Evolutionary conservation across 1,140 invertebrate species (phyloP).

Genomic region (Meteorus sp.): DNA sequence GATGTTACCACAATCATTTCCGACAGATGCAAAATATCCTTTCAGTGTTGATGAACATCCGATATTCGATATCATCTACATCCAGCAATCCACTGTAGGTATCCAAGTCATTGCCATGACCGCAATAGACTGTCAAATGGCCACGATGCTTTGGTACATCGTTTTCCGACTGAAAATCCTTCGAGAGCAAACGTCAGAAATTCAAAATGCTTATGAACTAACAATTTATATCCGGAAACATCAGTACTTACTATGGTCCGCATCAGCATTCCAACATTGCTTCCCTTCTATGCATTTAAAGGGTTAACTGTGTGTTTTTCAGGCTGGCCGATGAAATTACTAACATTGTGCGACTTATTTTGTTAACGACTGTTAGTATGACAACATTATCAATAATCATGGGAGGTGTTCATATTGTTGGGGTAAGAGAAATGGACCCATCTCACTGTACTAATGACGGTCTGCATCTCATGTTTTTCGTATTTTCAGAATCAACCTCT

Average conservation of each 20-base stretch:
- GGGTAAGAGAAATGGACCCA: too few species aligned
- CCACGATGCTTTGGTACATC: constrained; percentile 22
- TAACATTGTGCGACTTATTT: neutral
- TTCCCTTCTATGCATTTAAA: neutral
- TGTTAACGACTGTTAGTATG: neutral
- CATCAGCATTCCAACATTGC: neutral
- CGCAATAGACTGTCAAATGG: constrained; percentile 18
- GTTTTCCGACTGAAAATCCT: constrained; percentile 23
- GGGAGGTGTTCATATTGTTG: neutral
- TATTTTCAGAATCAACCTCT: constrained; percentile 7
- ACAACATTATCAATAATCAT: neutral
- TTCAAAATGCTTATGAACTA: constrained; percentile 1
- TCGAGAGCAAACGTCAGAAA: constrained; percentile 9
- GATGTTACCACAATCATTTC: constrained; percentile 14
- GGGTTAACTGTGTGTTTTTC: neutral
- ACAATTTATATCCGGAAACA: constrained; percentile 20
- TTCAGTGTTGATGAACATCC: constrained; percentile 21
- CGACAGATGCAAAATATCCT: constrained; percentile 22
- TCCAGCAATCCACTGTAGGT: constrained; percentile 12
- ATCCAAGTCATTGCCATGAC: constrained; percentile 6
- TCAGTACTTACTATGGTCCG: constrained; percentile 24
- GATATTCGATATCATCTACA: constrained; percentile 12
- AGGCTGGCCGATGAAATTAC: neutral
- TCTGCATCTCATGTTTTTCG: too few species aligned
- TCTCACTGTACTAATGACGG: too few species aligned